Evolutionary conservation across 35 echinoderm and acorn worm species (phyloP).

Genomic region (Anneissia japonica): DNA sequence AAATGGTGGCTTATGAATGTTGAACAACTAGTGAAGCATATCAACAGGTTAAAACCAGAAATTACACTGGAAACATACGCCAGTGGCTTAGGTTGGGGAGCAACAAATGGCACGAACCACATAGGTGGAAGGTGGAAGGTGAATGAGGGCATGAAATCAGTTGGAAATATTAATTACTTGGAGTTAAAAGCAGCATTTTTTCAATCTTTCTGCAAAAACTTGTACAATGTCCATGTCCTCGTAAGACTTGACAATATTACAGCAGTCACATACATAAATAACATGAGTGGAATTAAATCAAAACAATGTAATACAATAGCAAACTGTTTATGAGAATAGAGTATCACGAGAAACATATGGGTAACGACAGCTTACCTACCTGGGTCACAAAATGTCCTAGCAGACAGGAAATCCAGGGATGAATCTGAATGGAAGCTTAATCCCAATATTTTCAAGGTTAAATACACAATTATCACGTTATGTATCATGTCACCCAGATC

Average conservation of each 20-base stretch:
- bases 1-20: constrained; percentile 5
- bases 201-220: constrained; percentile 1
- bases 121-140: constrained; percentile 33
- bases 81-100: constrained; percentile 33
- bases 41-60: background rate
- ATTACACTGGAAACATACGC: constrained; percentile 17
- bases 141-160: constrained; percentile 19
- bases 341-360: constrained; percentile 5
- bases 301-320: background rate
- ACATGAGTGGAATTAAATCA: constrained; percentile 11
- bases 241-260: background rate
- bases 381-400: constrained; percentile 1
- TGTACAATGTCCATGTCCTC: background rate
- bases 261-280: constrained; percentile 5
- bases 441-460: background rate
- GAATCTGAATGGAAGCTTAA: constrained; percentile 29
- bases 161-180: constrained; percentile 12
- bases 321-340: background rate
- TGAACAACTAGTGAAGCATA: background rate
- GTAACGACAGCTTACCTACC: constrained; percentile 8
- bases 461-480: background rate
- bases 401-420: constrained; percentile 32
- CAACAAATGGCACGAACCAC: constrained; percentile 4
- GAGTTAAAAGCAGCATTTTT: constrained; percentile 12
- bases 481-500: constrained; percentile 1